Percentiles rank a stretch among this genome's conserved stretches.
Evolutionary conservation across 2,113 vertebrate species (phyloP).

Genomic region (Meles meles): DNA sequence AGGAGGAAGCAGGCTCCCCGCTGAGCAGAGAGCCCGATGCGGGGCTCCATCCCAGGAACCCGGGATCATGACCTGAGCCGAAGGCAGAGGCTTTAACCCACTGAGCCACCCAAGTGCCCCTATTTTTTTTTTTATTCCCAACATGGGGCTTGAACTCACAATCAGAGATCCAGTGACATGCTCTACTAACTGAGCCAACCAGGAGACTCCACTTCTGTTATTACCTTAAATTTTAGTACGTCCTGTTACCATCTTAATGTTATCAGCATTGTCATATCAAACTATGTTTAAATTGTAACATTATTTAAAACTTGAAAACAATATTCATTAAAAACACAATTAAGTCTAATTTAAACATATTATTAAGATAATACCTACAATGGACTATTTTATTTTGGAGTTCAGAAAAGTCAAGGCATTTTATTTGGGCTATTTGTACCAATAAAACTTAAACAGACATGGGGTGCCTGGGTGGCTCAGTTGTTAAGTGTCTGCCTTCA

Average conservation of each 20-base stretch:
- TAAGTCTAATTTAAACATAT: neutral
- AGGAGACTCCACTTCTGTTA: neutral
- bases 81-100: too few relatives aligned
- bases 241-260: neutral
- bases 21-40: too few relatives aligned
- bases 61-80: too few relatives aligned
- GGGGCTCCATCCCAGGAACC: too few relatives aligned
- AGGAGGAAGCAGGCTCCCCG: too few relatives aligned
- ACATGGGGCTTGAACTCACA: neutral
- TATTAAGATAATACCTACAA: neutral
- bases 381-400: neutral
- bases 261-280: neutral
- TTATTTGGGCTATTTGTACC: neutral
- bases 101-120: too few relatives aligned
- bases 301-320: neutral
- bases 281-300: neutral
- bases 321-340: neutral
- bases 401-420: neutral
- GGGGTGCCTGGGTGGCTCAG: too few relatives aligned
- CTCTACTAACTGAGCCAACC: neutral
- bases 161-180: neutral
- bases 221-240: neutral
- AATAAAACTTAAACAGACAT: neutral
- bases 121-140: neutral
- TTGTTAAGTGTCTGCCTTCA: too few relatives aligned